phyloP scores from a whole-genome alignment of 2,797 vertebrate species.

The Alfaro cultratus region DNA sequence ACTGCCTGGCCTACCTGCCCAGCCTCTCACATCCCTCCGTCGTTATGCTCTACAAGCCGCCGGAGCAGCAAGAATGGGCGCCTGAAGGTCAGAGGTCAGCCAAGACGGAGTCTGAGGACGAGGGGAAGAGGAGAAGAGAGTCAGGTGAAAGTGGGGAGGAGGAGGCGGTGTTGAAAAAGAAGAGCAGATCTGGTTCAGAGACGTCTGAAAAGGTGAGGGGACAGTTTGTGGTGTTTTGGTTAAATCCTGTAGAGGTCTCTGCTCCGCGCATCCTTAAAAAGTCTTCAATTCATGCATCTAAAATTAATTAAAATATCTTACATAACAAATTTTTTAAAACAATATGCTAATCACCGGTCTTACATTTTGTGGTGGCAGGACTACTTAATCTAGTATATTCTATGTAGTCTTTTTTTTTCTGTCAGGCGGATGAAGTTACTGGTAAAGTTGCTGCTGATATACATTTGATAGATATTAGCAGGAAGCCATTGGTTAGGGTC shows the following conservation, averaged over 20 bases:
- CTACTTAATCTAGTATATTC: no score
- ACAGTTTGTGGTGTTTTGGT: not conserved
- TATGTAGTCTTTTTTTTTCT: no score
- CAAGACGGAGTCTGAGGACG: constrained; percentile 18
- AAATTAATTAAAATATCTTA: no score
- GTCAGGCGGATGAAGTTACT: no score
- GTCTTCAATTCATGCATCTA: no score
- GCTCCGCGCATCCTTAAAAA: no score
- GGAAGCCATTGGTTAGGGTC: no score
- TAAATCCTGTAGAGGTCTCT: not conserved
- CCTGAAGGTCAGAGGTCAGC: constrained; percentile 40
- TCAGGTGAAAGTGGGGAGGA: constrained; percentile 27
- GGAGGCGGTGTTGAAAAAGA: constrained; percentile 37
- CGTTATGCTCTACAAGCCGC: constrained; percentile 84
- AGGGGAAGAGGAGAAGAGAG: constrained; percentile 50
- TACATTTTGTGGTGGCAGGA: no score
- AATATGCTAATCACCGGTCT: no score
- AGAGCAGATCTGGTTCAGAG: constrained; percentile 16
- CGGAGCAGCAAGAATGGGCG: constrained; percentile 1
- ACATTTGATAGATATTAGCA: no score
- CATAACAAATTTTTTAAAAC: no score
- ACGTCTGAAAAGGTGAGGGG: constrained; percentile 43
- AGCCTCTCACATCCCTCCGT: constrained; percentile 86
- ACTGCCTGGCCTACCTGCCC: constrained; percentile 83
- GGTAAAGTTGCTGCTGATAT: no score